Evolutionary conservation across 2,797 vertebrate species (phyloP).

Genomic region (Cheirogaleus major): DNA sequence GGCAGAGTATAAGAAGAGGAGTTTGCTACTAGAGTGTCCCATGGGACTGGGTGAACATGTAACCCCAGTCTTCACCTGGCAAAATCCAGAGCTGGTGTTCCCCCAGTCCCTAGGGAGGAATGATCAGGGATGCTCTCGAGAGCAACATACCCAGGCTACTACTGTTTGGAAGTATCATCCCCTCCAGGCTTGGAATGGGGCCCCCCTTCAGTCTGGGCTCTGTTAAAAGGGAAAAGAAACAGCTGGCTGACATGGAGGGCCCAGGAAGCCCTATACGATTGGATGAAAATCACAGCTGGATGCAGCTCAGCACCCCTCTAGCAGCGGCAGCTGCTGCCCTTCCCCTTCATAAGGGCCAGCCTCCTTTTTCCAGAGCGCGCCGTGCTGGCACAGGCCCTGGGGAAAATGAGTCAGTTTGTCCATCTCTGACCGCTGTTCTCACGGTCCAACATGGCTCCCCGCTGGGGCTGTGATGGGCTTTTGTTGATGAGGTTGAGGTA

Average conservation of each 20-base stretch:
- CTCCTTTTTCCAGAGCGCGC: not conserved
- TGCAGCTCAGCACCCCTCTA: not conserved
- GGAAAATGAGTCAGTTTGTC: not conserved
- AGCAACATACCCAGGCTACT: not conserved
- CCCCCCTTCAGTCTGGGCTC: not conserved
- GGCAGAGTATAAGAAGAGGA: not conserved
- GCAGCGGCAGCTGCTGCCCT: not conserved
- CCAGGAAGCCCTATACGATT: not conserved
- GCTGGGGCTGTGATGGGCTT: not conserved
- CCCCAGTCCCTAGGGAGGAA: not conserved
- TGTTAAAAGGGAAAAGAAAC: not conserved
- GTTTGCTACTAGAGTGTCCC: not conserved
- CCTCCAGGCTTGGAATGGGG: not conserved
- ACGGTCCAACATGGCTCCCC: not conserved
- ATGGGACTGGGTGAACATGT: not conserved
- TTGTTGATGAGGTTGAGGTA: not conserved
- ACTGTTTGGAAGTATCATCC: not conserved
- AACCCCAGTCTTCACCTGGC: not conserved
- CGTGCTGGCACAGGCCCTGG: not conserved
- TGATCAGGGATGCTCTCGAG: not conserved
- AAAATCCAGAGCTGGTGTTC: not conserved
- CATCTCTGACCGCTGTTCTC: not conserved
- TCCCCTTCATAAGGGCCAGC: not conserved
- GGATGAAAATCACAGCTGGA: not conserved
- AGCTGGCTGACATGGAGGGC: not conserved